Evolutionary conservation across 1,140 invertebrate genomes (phyloP).

Genomic region (Zaprionus lachaisei): DNA sequence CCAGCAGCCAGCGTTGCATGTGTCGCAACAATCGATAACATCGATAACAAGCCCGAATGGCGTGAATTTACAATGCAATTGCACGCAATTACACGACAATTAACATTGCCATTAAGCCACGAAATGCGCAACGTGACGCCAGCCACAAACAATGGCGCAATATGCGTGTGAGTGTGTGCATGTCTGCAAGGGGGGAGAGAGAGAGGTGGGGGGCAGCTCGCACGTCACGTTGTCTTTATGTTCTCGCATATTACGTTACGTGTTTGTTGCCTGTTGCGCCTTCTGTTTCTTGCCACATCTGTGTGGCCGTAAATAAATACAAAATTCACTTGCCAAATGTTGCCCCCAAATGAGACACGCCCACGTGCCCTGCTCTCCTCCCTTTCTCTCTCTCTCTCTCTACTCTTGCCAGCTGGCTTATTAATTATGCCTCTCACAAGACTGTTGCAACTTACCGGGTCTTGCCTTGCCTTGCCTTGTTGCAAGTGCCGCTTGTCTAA

Average conservation of each 20-base stretch:
- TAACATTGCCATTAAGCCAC: slow-evolving; percentile 78
- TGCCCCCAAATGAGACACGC: slow-evolving; percentile 30
- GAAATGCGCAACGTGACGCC: slow-evolving; percentile 53
- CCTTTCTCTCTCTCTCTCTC: not conserved
- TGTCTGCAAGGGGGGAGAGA: not conserved
- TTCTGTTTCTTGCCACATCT: slow-evolving; percentile 17
- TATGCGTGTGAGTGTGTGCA: slow-evolving; percentile 8
- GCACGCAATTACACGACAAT: slow-evolving; percentile 78
- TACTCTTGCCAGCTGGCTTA: slow-evolving; percentile 17
- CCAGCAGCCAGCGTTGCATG: not conserved
- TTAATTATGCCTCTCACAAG: slow-evolving; percentile 25
- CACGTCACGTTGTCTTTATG: slow-evolving; percentile 32
- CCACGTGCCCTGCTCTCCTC: not conserved
- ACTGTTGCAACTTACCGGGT: not conserved
- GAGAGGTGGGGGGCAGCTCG: not conserved
- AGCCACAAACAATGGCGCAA: slow-evolving; percentile 34
- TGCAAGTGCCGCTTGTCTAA: not conserved
- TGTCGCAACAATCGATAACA: slow-evolving; percentile 38
- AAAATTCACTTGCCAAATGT: slow-evolving; percentile 47
- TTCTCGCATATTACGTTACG: slow-evolving; percentile 31
- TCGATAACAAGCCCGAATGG: slow-evolving; percentile 28
- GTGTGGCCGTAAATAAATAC: slow-evolving; percentile 57
- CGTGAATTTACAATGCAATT: slow-evolving; percentile 74
- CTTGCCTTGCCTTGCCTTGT: not conserved
- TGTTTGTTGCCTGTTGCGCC: slow-evolving; percentile 29